Conservation (phyloP, 2,888 invertebrate genomes). For the Neria commutata region DNA sequence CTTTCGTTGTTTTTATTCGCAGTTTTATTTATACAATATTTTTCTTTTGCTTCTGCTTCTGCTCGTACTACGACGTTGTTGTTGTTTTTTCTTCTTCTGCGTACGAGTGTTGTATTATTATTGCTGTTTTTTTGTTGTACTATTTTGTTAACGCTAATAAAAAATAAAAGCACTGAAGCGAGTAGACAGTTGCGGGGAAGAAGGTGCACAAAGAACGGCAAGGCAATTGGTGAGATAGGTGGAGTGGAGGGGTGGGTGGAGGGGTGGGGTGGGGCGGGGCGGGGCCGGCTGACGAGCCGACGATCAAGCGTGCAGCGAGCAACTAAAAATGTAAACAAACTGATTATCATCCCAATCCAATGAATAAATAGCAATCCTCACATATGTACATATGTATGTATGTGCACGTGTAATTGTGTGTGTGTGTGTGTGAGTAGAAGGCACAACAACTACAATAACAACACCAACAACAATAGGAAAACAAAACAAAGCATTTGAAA, state of each 20-base stretch:
- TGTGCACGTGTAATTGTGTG: not conserved
- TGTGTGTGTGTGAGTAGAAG: constrained; percentile 27
- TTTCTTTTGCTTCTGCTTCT: not conserved
- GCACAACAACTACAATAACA: constrained; percentile 9
- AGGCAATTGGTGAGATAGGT: not conserved
- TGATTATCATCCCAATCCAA: constrained; percentile 59
- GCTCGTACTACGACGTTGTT: constrained; percentile 17
- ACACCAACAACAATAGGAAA: not conserved
- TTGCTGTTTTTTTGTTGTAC: constrained; percentile 41
- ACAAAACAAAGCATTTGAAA: not conserved
- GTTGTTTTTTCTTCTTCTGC: constrained; percentile 43
- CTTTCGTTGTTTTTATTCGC: constrained; percentile 13
- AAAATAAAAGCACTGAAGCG: constrained; percentile 32
- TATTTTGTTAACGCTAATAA: constrained; percentile 54
- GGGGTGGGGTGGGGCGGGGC: too few species aligned
- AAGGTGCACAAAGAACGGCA: constrained; percentile 22
- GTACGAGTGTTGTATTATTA: constrained; percentile 32
- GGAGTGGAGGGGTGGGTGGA: not conserved
- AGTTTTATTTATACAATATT: not conserved
- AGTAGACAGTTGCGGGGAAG: too few species aligned
- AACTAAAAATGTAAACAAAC: constrained; percentile 60
- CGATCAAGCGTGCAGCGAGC: constrained; percentile 37
- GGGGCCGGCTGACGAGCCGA: too few species aligned
- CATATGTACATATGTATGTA: not conserved
- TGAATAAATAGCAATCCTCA: constrained; percentile 54